Evolutionary conservation across 2,888 invertebrate genomes (phyloP), one percentile per base, ranked within the genome.

Genomic region (Melipona beecheii): DNA sequence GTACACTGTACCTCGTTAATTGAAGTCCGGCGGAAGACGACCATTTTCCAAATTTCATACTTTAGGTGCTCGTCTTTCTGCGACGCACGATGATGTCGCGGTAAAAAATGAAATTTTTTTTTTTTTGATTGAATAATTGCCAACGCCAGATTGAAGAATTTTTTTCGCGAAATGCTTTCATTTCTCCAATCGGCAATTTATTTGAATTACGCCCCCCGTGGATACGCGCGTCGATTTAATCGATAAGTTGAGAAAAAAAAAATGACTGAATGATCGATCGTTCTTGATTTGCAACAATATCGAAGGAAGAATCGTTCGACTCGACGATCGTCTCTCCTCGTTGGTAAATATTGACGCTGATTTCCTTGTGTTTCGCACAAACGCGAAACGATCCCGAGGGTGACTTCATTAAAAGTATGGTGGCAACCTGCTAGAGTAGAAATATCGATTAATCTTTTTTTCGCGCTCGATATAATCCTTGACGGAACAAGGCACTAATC

Each of bases 381-480:
- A 56, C 65, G 66, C 43, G 68, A 31, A 56, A 73, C 17, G 17
- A 56, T 36, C 27, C 43, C 49, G 19, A 56, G 80, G 74, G 86
- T 85, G 88, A 90, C 90, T 92, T 92, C 91, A 91, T 93, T 92
- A 92, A 92, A 92, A 91, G 89, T 92, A 89, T 81, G 56, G 86
- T 83, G 60, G 64, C 84, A 84, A 82, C 73, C 73, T 74, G 81
- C 83, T 84, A 83, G 89, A 90, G 86, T 89, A 88, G 90, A 86
- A 85, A 85, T 79, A 88, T 90, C 91, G 92, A 93, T 93, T 93
- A 93, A 93, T 94, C 92, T 92, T 89, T 89, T 56, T 78, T 76
- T 93, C 91, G 91, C 92, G 92, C 92, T 93, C 93, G 92, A 93
- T 94, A 94, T 94, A 94, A 94, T 94, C 94, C 93, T 91, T 90